phyloP scores from a whole-genome alignment of 2,888 invertebrate genomes.

The Drosophila paracracens region DNA sequence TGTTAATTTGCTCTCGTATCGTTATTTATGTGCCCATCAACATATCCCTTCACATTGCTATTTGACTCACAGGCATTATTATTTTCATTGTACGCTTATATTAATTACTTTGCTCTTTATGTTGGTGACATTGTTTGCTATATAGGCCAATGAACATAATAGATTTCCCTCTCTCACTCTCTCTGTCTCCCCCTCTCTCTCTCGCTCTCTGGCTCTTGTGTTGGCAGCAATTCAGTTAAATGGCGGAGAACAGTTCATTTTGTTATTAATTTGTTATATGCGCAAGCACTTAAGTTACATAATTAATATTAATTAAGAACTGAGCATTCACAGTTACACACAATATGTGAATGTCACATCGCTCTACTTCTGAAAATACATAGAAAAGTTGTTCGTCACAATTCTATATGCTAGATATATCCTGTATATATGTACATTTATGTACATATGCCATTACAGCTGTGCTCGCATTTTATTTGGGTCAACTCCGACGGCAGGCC shows the following conservation, averaged over 20 bases:
- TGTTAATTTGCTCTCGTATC: slow-evolving; percentile 30
- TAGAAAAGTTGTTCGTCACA: slow-evolving; percentile 10
- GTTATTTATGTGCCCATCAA: slow-evolving; percentile 15
- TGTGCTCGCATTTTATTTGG: slow-evolving; percentile 44
- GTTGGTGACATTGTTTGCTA: slow-evolving; percentile 23
- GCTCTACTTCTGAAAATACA: slow-evolving; percentile 6
- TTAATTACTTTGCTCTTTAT: slow-evolving; percentile 43
- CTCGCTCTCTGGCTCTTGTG: neutral
- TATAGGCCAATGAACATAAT: slow-evolving; percentile 59
- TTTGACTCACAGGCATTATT: slow-evolving; percentile 18
- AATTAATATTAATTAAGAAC: slow-evolving; percentile 56
- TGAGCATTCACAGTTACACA: slow-evolving; percentile 18
- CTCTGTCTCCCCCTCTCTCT: neutral
- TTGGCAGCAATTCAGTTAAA: slow-evolving; percentile 33
- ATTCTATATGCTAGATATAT: slow-evolving; percentile 11
- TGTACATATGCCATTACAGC: slow-evolving; percentile 24
- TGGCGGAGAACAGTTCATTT: slow-evolving; percentile 28
- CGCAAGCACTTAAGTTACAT: slow-evolving; percentile 43
- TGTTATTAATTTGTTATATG: slow-evolving; percentile 56
- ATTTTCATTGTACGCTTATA: slow-evolving; percentile 20
- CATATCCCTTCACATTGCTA: slow-evolving; percentile 24
- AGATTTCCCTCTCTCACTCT: neutral
- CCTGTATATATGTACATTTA: slow-evolving; percentile 2
- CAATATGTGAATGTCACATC: slow-evolving; percentile 45
- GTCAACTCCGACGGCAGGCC: slow-evolving; percentile 50